Conservation (phyloP, 2,797 vertebrate genomes). For the Periophthalmus magnuspinnatus region DNA sequence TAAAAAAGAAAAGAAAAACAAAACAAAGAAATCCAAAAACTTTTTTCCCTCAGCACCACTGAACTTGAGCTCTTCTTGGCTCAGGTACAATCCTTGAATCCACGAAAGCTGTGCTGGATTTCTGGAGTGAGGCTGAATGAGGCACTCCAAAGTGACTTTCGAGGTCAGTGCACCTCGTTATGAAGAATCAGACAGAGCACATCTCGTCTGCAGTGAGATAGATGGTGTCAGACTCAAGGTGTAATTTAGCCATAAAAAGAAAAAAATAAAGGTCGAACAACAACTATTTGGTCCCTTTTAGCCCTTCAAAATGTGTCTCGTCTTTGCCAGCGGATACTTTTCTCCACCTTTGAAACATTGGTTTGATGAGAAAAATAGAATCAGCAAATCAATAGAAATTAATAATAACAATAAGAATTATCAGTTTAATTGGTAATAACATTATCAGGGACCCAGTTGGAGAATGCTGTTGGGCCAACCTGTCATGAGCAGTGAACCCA, state of each 20-base stretch:
- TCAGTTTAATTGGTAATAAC: no score
- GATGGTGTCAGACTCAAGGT: not conserved
- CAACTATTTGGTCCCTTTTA: not conserved
- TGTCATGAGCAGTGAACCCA: no score
- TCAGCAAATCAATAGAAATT: no score
- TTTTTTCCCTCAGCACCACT: not conserved
- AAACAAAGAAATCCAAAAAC: not conserved
- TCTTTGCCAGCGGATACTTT: not conserved
- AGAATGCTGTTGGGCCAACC: no score
- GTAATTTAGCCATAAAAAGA: not conserved
- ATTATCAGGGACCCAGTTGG: no score
- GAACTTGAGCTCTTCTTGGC: not conserved
- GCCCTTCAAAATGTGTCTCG: not conserved
- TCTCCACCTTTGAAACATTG: not conserved
- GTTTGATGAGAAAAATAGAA: not conserved
- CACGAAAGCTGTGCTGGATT: not conserved
- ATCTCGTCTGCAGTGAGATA: not conserved
- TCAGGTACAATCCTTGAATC: not conserved
- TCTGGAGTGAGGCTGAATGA: slow-evolving; percentile 7
- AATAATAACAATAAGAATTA: no score
- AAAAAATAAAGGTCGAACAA: not conserved
- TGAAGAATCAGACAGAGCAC: slow-evolving; percentile 2
- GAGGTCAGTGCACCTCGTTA: slow-evolving; percentile 1
- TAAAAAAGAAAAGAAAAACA: not conserved
- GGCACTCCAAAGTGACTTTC: slow-evolving; percentile 4